Evolutionary conservation across 2,113 vertebrate genomes (phyloP).

Genomic region (Halichoeres trimaculatus): DNA sequence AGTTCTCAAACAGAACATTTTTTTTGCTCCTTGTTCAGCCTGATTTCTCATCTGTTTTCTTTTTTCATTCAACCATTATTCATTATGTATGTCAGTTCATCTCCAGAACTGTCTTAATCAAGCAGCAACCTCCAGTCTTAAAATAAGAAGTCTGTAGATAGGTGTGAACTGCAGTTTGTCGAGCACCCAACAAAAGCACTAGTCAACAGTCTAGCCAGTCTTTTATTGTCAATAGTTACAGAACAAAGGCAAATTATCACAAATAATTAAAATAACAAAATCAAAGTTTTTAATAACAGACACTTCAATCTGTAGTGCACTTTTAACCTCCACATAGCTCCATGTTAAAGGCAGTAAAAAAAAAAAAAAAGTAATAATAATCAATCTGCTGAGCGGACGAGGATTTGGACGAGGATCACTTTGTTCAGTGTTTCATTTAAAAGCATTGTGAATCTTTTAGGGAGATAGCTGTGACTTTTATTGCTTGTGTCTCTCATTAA

Average conservation of each 20-base stretch:
- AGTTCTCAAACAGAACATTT: too few relatives aligned
- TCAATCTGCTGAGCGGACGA: conserved; percentile 29
- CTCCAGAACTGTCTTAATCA: too few relatives aligned
- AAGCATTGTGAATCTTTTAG: conserved; percentile 8
- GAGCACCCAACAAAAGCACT: background rate
- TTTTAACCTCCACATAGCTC: conserved; percentile 47
- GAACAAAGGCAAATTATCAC: conserved; percentile 66
- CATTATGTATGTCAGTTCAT: too few relatives aligned
- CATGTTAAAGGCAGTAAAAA: conserved; percentile 46
- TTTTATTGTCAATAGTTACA: conserved; percentile 80
- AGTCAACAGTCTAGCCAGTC: conserved; percentile 76
- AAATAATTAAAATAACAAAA: conserved; percentile 44
- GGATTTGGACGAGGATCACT: conserved; percentile 34
- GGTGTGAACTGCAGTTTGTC: too few relatives aligned
- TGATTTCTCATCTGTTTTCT: too few relatives aligned
- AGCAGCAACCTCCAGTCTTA: too few relatives aligned
- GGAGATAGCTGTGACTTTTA: conserved; percentile 1
- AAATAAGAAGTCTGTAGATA: too few relatives aligned
- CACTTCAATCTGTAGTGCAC: conserved; percentile 76
- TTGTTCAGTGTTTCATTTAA: conserved; percentile 39
- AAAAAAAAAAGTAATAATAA: conserved; percentile 15
- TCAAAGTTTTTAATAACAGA: conserved; percentile 50
- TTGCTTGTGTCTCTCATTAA: conserved; percentile 29
- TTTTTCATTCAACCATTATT: too few relatives aligned
- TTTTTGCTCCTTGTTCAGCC: too few relatives aligned